phyloP scores from a whole-genome alignment of 2,888 invertebrate species.

The Euplexia lucipara region DNA sequence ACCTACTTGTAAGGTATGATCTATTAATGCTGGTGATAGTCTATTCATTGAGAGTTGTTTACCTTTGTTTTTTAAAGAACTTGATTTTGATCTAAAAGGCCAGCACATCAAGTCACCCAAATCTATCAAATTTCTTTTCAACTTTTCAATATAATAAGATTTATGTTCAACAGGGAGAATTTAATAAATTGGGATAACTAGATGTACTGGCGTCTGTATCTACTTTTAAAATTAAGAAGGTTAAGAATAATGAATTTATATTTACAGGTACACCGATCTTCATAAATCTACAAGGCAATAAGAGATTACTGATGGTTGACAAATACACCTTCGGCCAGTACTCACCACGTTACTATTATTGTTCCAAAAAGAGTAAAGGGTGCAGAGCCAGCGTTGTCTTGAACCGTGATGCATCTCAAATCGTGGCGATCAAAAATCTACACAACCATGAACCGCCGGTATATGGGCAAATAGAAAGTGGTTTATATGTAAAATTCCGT shows the following conservation, averaged over 20 bases:
- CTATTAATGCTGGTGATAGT: too few relatives aligned
- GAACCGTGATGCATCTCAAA: conserved; percentile 2
- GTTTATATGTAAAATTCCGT: conserved; percentile 16
- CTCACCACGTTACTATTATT: conserved; percentile 43
- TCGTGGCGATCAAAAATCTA: conserved; percentile 18
- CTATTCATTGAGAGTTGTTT: too few relatives aligned
- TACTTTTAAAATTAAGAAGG: background rate
- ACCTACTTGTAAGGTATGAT: too few relatives aligned
- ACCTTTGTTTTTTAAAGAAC: too few relatives aligned
- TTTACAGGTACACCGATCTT: conserved; percentile 35
- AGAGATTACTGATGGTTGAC: conserved; percentile 46
- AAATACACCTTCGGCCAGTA: conserved; percentile 47
- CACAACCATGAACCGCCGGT: conserved; percentile 43
- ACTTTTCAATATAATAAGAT: too few relatives aligned
- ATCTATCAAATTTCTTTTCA: too few relatives aligned
- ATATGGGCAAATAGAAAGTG: conserved; percentile 5
- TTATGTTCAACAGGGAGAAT: too few relatives aligned
- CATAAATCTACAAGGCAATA: conserved; percentile 30
- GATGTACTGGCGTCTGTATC: too few relatives aligned
- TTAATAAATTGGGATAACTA: too few relatives aligned
- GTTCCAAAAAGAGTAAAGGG: conserved; percentile 41
- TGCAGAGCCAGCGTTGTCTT: conserved; percentile 47
- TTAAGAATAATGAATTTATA: too few relatives aligned
- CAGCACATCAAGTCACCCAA: too few relatives aligned
- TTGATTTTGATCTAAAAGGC: too few relatives aligned